phyloP scores from a whole-genome alignment of 2,797 vertebrate genomes.

The Sebastes taczanowskii region DNA sequence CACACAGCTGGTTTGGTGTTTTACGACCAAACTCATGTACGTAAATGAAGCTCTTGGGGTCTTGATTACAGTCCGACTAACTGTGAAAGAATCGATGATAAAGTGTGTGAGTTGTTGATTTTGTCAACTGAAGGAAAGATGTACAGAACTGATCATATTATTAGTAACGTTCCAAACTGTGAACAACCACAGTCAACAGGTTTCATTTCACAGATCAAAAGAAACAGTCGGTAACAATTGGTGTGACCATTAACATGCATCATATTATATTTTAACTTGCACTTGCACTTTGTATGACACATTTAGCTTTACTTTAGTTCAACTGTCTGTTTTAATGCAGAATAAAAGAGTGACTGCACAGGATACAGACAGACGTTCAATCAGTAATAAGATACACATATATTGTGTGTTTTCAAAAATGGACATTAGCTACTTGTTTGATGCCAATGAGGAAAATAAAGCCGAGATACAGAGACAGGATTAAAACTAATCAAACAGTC shows the following conservation, averaged over 20 bases:
- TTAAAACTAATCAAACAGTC: neutral
- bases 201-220: too few relatives aligned
- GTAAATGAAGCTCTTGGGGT: neutral
- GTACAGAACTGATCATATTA: neutral
- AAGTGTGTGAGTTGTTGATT: neutral
- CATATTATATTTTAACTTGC: too few relatives aligned
- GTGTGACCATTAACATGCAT: too few relatives aligned
- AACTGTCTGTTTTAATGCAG: neutral
- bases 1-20: neutral
- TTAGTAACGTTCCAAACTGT: neutral
- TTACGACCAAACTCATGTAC: neutral
- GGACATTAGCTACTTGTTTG: neutral
- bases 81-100: neutral
- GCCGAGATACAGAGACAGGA: neutral
- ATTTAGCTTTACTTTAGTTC: too few relatives aligned
- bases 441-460: neutral
- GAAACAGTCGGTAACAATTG: too few relatives aligned
- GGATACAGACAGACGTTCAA: neutral
- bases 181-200: too few relatives aligned
- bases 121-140: neutral
- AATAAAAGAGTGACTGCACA: neutral
- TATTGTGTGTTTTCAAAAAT: neutral
- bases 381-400: neutral
- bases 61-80: neutral
- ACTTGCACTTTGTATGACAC: too few relatives aligned